phyloP scores from a whole-genome alignment of 2,797 vertebrate species.

The Hafferia zeledoni region DNA sequence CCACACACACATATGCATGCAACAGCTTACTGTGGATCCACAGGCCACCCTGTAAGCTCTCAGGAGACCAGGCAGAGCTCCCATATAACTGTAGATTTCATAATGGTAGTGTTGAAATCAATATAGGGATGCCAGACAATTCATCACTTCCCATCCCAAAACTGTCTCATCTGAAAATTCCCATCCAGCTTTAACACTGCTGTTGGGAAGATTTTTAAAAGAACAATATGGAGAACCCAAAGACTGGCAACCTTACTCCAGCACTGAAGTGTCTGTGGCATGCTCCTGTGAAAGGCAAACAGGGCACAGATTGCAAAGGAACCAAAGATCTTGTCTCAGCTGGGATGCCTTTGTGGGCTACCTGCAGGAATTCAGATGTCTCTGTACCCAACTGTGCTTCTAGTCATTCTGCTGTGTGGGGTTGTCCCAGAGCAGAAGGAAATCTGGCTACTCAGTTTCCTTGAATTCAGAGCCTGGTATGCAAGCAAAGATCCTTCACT shows the following conservation, averaged over 20 bases:
- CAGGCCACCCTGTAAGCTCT: slow-evolving; percentile 58
- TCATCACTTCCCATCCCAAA: slow-evolving; percentile 32
- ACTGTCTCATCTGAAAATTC: slow-evolving; percentile 7
- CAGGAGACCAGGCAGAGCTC: slow-evolving; percentile 15
- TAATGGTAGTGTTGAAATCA: slow-evolving; percentile 41
- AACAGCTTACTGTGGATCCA: slow-evolving; percentile 4
- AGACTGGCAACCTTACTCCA: not conserved
- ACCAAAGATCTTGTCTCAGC: not conserved
- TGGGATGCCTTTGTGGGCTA: not conserved
- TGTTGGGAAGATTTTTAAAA: not conserved
- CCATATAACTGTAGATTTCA: slow-evolving; percentile 22
- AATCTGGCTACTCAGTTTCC: not conserved
- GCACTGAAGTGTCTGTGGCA: not conserved
- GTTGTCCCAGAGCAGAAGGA: not conserved
- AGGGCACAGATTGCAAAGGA: not conserved
- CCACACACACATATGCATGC: not conserved
- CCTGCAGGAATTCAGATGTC: not conserved
- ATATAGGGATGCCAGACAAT: slow-evolving; percentile 30
- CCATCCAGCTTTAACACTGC: not conserved
- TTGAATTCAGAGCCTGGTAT: not conserved
- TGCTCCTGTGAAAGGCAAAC: not conserved
- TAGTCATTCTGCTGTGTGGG: not conserved
- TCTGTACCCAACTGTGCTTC: accelerated
- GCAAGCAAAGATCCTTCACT: not conserved
- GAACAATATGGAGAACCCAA: not conserved